phyloP scores from a whole-genome alignment of 1,140 invertebrate genomes.

The Bemisia tabaci region DNA sequence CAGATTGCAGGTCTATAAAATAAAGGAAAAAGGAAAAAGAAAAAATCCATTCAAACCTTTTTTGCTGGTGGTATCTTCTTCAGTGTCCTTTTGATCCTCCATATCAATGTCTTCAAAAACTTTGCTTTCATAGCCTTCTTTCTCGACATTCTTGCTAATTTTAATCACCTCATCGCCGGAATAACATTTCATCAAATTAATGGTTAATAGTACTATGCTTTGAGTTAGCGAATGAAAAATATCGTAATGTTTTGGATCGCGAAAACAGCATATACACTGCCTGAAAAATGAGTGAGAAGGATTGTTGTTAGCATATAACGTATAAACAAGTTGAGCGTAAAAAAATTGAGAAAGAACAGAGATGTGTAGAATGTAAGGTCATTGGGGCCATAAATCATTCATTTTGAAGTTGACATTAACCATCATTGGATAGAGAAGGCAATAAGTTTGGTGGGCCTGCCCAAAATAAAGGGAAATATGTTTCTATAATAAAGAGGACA shows the following conservation, averaged over 20 bases:
- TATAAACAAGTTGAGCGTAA: constrained; percentile 5
- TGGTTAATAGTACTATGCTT: constrained; percentile 29
- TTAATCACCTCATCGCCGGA: constrained; percentile 17
- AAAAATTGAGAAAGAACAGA: no score
- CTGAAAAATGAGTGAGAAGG: constrained; percentile 23
- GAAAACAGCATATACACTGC: constrained; percentile 42
- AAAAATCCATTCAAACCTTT: background rate
- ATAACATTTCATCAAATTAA: constrained; percentile 22
- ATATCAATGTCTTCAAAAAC: constrained; percentile 11
- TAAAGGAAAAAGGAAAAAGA: background rate
- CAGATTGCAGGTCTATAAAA: no score
- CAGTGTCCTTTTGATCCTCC: constrained; percentile 14
- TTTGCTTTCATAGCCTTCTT: constrained; percentile 12
- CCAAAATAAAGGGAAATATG: no score
- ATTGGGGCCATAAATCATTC: no score
- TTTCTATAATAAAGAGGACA: no score
- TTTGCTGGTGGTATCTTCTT: background rate
- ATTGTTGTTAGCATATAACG: no score
- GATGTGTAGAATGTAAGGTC: no score
- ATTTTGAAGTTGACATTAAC: no score
- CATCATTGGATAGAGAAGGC: no score
- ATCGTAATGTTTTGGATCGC: constrained; percentile 40
- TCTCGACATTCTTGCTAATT: constrained; percentile 7
- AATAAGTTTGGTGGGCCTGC: no score
- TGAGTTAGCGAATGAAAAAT: constrained; percentile 39